Percentiles rank a stretch among this genome's conserved stretches.
Evolutionary conservation across 2,113 vertebrate species (phyloP).

Genomic region (Sorex araneus): DNA sequence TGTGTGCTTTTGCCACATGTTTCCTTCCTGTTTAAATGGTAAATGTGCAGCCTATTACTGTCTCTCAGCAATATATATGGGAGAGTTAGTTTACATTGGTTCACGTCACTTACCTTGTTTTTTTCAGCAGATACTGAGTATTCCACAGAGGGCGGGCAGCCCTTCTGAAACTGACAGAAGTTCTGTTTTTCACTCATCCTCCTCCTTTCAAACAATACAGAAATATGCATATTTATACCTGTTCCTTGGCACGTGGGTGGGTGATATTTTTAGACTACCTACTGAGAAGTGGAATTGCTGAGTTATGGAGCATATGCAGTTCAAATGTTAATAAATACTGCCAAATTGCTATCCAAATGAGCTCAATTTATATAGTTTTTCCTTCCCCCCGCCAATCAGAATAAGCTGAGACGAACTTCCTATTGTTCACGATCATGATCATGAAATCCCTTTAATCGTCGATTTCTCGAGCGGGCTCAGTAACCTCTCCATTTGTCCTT

Average conservation of each 20-base stretch:
- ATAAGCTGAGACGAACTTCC: not conserved
- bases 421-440: too few species aligned
- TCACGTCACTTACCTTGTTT: not conserved
- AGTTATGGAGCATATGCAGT: not conserved
- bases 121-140: conserved; percentile 16
- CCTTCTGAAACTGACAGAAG: not conserved
- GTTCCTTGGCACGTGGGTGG: not conserved
- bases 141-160: not conserved
- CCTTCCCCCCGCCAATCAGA: not conserved
- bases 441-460: too few species aligned
- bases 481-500: too few species aligned
- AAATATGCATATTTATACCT: conserved; percentile 1
- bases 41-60: not conserved
- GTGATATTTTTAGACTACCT: conserved; percentile 7
- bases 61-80: not conserved
- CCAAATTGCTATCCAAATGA: not conserved
- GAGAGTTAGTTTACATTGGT: not conserved
- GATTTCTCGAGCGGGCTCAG: too few species aligned
- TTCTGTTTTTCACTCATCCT: not conserved
- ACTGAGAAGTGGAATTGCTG: conserved; percentile 1
- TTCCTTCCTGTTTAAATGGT: too few species aligned
- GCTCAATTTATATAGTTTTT: not conserved
- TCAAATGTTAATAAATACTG: not conserved
- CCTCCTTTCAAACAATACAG: not conserved
- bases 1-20: not conserved